Evolutionary conservation across 2,888 invertebrate species (phyloP).

Genomic region (Xiphydria camelus): DNA sequence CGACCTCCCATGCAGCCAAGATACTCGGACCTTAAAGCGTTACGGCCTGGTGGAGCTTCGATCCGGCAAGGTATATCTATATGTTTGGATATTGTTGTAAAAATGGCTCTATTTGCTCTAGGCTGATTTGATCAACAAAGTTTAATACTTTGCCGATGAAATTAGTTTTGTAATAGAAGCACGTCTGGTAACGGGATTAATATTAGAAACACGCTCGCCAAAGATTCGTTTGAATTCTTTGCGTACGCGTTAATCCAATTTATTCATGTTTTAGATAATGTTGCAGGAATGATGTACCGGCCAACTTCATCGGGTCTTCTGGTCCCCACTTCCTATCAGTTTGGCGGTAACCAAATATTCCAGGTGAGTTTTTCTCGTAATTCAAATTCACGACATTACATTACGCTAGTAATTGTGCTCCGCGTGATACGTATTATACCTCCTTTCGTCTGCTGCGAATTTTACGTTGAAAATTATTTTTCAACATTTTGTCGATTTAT

Average conservation of each 20-base stretch:
- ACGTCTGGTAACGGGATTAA: no score
- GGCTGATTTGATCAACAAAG: no score
- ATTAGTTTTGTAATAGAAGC: no score
- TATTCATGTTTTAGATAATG: conserved; percentile 40
- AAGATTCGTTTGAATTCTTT: no score
- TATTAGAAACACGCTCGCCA: no score
- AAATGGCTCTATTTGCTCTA: background rate
- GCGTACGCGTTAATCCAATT: conserved; percentile 11
- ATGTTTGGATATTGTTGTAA: background rate
- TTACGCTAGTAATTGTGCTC: no score
- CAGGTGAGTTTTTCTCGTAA: conserved; percentile 64
- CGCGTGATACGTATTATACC: no score
- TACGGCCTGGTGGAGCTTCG: conserved; percentile 44
- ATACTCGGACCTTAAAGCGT: conserved; percentile 49
- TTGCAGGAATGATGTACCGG: conserved; percentile 70
- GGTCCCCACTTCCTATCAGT: conserved; percentile 65
- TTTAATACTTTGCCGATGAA: no score
- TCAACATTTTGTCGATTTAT: no score
- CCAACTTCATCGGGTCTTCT: conserved; percentile 65
- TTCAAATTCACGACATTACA: no score
- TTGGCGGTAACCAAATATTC: conserved; percentile 66
- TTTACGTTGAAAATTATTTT: no score
- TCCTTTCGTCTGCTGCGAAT: no score
- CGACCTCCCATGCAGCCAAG: conserved; percentile 57
- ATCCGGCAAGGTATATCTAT: conserved; percentile 50